Evolutionary conservation across 2,113 vertebrate species (phyloP), one percentile per base, ranked within the genome.

Genomic region (Lutjanus erythropterus): DNA sequence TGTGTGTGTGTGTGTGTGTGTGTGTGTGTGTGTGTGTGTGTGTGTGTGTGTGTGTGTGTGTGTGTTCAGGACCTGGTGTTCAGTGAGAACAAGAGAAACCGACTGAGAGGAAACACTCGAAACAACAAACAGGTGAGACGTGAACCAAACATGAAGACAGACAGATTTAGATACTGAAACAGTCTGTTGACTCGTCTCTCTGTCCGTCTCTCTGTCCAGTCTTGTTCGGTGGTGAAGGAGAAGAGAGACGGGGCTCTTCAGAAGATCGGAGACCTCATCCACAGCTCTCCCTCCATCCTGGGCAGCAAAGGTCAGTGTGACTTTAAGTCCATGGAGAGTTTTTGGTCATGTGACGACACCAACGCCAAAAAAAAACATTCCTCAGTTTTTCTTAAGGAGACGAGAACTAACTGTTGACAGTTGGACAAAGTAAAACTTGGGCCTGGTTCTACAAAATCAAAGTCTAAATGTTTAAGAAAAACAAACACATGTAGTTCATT

Each of bases 251-350:
- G 94, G 23, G 78, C 95, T 0, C 80, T 97, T 2, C 96, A 97
- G 88, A 97, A 95, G 94, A 94, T 97, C 44, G 96, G 94, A 58
- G 95, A 95, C n/a, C 93, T 97, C 62, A 85, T 97, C 11, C 96
- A 97, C 73, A 95, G 84, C 67, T 97, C 97, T 33, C 96, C 96
- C n/a, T 88, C 81, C 67, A 75, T 96, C 81, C 91, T 97, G 80
- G 93, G 96, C 0, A 94, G 94, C 59, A 97, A 96, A 97, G 97
- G 98, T 98, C 75, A 60, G 60, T 60, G 21, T 29, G 8, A 9
- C 5, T 18, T 5, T 18, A 55, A 16, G 0, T 29, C 6, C 11
- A 2, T 3, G 21, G 16, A 8, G 19, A 29, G 23, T 42, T 2
- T 9, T 35, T 39, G 2, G 9, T 35, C 33, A 35, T 35, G 33